Percentiles rank a stretch among this genome's conserved stretches.
Conservation (phyloP, 37 sponge, comb jelly and placozoan species). For the Halisarca cf. caerulea region DNA sequence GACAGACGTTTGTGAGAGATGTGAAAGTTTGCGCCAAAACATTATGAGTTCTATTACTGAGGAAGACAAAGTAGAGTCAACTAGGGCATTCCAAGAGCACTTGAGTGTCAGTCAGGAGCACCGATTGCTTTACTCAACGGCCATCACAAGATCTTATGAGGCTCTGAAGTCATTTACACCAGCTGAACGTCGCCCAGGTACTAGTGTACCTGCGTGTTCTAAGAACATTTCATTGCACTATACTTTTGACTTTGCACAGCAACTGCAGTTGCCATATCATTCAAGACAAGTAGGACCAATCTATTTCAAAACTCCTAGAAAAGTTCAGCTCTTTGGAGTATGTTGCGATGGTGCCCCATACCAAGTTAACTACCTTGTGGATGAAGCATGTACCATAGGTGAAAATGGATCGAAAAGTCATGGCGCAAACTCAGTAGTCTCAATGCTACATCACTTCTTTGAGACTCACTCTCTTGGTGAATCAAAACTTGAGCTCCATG, state of each 20-base stretch:
- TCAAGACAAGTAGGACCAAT: constrained; percentile 14
- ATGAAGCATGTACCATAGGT: constrained; percentile 6
- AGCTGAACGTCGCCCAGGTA: not conserved
- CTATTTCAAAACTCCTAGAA: constrained; percentile 8
- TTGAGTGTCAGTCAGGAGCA: constrained; percentile 29
- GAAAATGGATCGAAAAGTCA: not conserved
- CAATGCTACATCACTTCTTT: constrained; percentile 19
- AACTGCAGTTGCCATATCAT: constrained; percentile 21
- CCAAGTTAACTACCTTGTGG: not conserved
- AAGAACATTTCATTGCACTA: constrained; percentile 1
- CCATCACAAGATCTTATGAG: not conserved
- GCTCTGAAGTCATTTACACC: not conserved
- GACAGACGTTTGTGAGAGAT: constrained; percentile 33
- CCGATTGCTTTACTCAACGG: constrained; percentile 8
- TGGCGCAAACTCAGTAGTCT: constrained; percentile 9
- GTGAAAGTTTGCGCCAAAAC: constrained; percentile 10
- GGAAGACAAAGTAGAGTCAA: constrained; percentile 27
- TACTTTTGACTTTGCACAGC: constrained; percentile 29
- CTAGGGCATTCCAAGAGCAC: constrained; percentile 21
- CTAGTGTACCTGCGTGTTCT: not conserved
- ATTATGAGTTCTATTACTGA: constrained; percentile 27
- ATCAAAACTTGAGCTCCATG: constrained; percentile 22
- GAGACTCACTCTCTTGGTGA: not conserved
- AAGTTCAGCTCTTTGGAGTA: constrained; percentile 10
- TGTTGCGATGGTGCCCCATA: constrained; percentile 3